Evolutionary conservation across 2,113 vertebrate species (phyloP).

Genomic region (Ammodytes marinus): DNA sequence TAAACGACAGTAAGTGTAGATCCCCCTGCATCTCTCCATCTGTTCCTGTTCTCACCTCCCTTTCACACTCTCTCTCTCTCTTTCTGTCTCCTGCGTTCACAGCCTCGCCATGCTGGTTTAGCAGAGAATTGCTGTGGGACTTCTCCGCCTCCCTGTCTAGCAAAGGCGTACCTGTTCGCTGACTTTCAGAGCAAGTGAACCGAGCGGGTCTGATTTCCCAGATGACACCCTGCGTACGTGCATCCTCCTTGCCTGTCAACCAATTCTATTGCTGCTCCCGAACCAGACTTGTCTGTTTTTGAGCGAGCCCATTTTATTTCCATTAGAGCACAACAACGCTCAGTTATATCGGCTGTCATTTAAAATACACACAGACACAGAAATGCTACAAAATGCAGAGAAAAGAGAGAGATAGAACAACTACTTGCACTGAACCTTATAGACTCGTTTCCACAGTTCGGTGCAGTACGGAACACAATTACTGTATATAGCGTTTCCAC

Average conservation of each 20-base stretch:
- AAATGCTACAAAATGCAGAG: conserved; percentile 12
- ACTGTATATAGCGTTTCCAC: no score
- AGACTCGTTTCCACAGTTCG: no score
- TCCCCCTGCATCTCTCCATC: conserved; percentile 76
- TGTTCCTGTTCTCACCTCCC: conserved; percentile 82
- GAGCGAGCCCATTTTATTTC: conserved; percentile 69
- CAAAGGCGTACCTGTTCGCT: conserved; percentile 70
- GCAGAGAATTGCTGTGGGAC: conserved; percentile 76
- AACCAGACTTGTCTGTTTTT: conserved; percentile 60
- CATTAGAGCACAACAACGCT: conserved; percentile 61
- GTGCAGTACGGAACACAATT: no score
- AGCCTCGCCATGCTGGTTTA: conserved; percentile 53
- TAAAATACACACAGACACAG: conserved; percentile 29
- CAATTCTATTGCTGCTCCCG: conserved; percentile 51
- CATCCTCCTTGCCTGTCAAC: conserved; percentile 71
- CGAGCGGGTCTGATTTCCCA: conserved; percentile 81
- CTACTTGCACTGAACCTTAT: conserved; percentile 21
- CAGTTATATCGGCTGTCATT: conserved; percentile 67
- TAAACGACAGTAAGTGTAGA: conserved; percentile 67
- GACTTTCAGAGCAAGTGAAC: conserved; percentile 74
- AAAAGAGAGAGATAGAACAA: conserved; percentile 8
- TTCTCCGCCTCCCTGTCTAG: conserved; percentile 66
- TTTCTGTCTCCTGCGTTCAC: conserved; percentile 47
- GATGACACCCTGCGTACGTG: conserved; percentile 56
- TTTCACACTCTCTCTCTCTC: conserved; percentile 48